phyloP scores from a whole-genome alignment of 2,888 invertebrate species.

The Cerastoderma edule region DNA sequence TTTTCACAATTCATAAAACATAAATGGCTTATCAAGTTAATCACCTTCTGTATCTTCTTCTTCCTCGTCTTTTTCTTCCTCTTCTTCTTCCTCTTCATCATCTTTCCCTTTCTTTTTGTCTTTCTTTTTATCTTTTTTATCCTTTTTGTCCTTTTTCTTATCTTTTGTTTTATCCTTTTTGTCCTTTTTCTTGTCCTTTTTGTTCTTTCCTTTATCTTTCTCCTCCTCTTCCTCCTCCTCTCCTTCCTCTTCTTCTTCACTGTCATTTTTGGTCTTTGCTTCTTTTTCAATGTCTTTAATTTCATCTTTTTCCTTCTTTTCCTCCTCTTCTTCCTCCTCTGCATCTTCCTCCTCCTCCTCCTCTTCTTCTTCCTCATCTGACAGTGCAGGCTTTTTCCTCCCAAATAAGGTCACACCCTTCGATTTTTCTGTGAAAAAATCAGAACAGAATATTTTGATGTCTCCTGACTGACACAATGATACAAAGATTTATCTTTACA shows the following conservation, averaged over 20 bases:
- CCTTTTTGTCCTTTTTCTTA: slow-evolving; percentile 40
- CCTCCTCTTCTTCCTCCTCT: slow-evolving; percentile 34
- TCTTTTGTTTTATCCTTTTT: slow-evolving; percentile 42
- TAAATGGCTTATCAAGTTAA: background rate
- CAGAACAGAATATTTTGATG: background rate
- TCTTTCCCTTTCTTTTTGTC: slow-evolving; percentile 48
- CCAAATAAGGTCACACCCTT: slow-evolving; percentile 57
- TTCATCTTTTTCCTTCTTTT: slow-evolving; percentile 24
- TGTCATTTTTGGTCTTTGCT: slow-evolving; percentile 29
- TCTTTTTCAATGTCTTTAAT: slow-evolving; percentile 13
- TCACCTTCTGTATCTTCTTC: slow-evolving; percentile 6
- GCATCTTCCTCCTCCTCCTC: slow-evolving; percentile 44
- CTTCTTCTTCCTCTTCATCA: slow-evolving; percentile 50
- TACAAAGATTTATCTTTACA: too few relatives aligned
- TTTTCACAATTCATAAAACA: background rate
- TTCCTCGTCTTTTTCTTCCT: slow-evolving; percentile 23
- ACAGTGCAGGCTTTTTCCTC: slow-evolving; percentile 57
- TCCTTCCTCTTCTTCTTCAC: slow-evolving; percentile 15
- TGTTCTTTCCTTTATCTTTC: slow-evolving; percentile 25
- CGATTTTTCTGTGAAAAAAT: slow-evolving; percentile 39
- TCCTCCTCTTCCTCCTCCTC: slow-evolving; percentile 20
- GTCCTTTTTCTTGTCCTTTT: slow-evolving; percentile 40
- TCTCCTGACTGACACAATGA: too few relatives aligned
- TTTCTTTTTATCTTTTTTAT: slow-evolving; percentile 45
- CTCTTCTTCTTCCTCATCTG: slow-evolving; percentile 64